These are phyloP conservation scores for Monopterus albus DNA, from an alignment of 2,113 vertebrate genomes.

Conservation along the genomic window DNA sequence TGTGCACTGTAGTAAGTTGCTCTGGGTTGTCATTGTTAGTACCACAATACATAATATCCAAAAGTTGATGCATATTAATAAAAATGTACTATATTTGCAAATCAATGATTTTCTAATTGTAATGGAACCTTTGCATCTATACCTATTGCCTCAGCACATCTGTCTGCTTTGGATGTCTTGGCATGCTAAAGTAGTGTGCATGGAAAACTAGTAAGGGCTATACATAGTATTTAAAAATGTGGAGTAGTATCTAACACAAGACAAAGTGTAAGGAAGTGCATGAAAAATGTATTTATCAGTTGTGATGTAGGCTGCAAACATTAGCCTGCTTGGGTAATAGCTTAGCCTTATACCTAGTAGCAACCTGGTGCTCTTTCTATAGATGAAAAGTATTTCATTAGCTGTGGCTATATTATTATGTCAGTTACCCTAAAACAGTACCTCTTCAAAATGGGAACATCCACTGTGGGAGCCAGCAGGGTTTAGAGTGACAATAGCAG, in stretches of 20 bases:
- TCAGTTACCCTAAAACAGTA: neutral
- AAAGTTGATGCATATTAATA: conserved; percentile 27
- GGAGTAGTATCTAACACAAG: too few relatives aligned
- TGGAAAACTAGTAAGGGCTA: neutral
- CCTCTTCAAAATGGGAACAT: neutral
- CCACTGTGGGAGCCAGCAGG: neutral
- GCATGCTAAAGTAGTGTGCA: neutral
- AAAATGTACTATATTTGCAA: neutral
- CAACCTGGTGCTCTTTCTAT: too few relatives aligned
- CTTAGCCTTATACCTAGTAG: too few relatives aligned
- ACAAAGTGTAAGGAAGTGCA: neutral
- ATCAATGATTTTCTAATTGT: neutral
- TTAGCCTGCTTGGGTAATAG: too few relatives aligned
- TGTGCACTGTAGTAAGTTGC: neutral
- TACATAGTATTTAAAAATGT: too few relatives aligned
- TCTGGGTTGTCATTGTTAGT: neutral
- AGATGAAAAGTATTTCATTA: too few relatives aligned
- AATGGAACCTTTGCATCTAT: too few relatives aligned
- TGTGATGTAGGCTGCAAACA: neutral
- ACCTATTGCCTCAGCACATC: neutral
- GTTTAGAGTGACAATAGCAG: too few relatives aligned
- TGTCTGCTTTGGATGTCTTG: neutral
- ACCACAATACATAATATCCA: too few relatives aligned
- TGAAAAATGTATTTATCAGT: neutral
- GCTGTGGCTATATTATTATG: neutral